Percentiles rank a stretch among this genome's conserved stretches.
Evolutionary conservation across 1,140 invertebrate genomes (phyloP).

Genomic region (Drosophila littoralis): DNA sequence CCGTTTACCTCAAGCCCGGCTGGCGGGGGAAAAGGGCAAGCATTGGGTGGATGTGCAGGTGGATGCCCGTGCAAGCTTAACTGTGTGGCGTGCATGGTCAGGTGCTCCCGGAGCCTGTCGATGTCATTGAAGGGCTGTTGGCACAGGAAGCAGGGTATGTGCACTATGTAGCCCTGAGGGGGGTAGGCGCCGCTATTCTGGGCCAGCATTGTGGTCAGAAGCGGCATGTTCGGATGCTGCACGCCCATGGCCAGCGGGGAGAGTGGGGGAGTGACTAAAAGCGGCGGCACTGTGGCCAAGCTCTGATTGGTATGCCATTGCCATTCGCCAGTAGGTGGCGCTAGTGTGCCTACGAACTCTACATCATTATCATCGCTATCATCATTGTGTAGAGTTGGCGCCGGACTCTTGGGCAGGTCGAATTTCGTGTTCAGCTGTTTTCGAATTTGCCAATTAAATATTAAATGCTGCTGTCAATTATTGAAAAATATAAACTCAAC

Average conservation of each 20-base stretch:
- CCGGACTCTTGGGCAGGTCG: constrained; percentile 20
- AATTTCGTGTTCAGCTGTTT: not conserved
- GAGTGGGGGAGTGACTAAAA: constrained; percentile 44
- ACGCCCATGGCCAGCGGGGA: constrained; percentile 22
- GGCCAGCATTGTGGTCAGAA: constrained; percentile 6
- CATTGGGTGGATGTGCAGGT: not conserved
- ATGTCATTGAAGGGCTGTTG: constrained; percentile 46
- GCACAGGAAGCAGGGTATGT: constrained; percentile 61
- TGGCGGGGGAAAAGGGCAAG: not conserved
- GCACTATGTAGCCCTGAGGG: constrained; percentile 22
- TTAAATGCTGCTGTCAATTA: not conserved
- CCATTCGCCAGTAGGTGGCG: not conserved
- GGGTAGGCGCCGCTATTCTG: not conserved
- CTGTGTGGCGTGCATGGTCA: constrained; percentile 32
- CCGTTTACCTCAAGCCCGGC: not conserved
- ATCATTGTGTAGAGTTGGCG: not conserved
- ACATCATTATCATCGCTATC: constrained; percentile 11
- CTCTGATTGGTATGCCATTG: not conserved
- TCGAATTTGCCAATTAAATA: not conserved
- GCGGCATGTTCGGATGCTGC: constrained; percentile 3
- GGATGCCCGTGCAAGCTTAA: not conserved
- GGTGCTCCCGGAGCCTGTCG: constrained; percentile 38
- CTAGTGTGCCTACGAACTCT: not conserved
- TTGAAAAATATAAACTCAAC: not conserved
- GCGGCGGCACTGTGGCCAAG: not conserved